These are phyloP conservation scores for Meta bourneti DNA, from an alignment of 2,888 invertebrate species.

Conservation along the genomic window DNA sequence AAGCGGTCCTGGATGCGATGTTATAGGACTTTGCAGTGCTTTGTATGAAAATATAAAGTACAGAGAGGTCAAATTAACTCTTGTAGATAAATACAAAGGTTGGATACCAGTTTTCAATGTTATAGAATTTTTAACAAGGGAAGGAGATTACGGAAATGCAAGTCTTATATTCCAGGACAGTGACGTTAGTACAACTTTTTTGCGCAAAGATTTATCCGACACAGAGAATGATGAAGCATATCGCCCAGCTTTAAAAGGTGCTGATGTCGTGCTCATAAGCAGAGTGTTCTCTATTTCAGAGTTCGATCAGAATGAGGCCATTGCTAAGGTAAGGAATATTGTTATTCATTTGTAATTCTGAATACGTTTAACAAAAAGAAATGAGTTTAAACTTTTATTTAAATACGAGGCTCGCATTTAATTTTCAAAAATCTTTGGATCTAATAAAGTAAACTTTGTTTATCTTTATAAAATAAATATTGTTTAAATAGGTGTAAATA, in stretches of 20 bases:
- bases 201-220: neutral
- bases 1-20: constrained; percentile 26
- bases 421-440: too few species aligned
- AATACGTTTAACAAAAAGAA: too few species aligned
- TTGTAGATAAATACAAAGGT: constrained; percentile 4
- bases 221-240: neutral
- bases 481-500: too few species aligned
- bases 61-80: neutral
- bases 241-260: neutral
- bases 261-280: neutral
- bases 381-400: too few species aligned
- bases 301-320: neutral
- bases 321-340: neutral
- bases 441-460: too few species aligned
- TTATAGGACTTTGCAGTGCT: constrained; percentile 27
- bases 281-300: neutral
- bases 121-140: neutral
- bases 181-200: constrained; percentile 9
- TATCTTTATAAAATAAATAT: too few species aligned
- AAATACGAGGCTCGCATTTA: too few species aligned
- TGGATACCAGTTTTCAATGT: constrained; percentile 10
- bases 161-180: neutral
- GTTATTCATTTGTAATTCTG: too few species aligned
- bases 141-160: constrained; percentile 21
- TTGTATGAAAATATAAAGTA: neutral